Conservation (phyloP, 1,140 invertebrate genomes). For the Drusus annulatus region DNA sequence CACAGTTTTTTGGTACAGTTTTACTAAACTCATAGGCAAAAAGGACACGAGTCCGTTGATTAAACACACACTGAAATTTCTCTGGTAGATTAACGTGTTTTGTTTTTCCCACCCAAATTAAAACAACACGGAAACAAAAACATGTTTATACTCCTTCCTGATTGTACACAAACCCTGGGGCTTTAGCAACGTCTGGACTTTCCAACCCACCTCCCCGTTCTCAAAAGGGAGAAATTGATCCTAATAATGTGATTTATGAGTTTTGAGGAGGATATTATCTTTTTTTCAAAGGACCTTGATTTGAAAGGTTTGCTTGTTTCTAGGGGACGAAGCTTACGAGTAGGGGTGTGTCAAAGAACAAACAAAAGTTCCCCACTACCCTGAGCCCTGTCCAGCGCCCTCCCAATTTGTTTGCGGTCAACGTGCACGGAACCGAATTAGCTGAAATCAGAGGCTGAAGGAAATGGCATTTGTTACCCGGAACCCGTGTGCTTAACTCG, state of each 20-base stretch:
- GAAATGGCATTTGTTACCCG: constrained; percentile 55
- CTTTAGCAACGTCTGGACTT: background rate
- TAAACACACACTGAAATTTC: constrained; percentile 11
- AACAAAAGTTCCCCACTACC: constrained; percentile 43
- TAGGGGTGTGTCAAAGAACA: constrained; percentile 45
- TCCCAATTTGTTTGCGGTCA: constrained; percentile 58
- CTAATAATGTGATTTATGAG: background rate
- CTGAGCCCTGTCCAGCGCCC: constrained; percentile 38
- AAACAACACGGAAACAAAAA: constrained; percentile 39
- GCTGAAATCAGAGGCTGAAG: constrained; percentile 56
- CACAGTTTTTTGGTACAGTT: no score
- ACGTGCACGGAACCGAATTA: constrained; percentile 53
- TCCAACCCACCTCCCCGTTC: background rate
- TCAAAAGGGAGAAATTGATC: background rate
- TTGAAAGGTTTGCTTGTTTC: background rate
- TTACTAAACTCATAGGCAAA: background rate
- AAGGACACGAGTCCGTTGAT: constrained; percentile 12
- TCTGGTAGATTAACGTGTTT: constrained; percentile 22
- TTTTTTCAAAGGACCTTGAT: background rate
- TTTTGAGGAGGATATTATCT: background rate
- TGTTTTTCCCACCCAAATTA: constrained; percentile 21
- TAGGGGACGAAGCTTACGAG: background rate
- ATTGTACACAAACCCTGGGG: constrained; percentile 28
- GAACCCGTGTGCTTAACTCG: constrained; percentile 47
- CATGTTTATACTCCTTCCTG: constrained; percentile 38